Base-by-base conservation (phyloP, 1,140 invertebrate species). In the Phortica variegata region DNA sequence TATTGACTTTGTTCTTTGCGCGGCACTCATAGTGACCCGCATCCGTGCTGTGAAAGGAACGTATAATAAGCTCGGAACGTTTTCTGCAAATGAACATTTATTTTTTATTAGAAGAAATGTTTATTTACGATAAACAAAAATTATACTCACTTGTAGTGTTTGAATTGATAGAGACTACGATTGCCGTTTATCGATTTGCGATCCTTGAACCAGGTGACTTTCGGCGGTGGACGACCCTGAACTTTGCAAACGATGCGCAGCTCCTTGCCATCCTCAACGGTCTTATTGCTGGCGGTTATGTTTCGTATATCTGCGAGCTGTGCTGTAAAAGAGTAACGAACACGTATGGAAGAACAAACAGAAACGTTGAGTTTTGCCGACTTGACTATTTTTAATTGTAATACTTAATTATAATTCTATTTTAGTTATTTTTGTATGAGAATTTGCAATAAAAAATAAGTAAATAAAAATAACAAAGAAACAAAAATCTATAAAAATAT, bases 41-140 rank as follows among this genome's bases (percentile, higher is more conserved):
- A 79, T 89, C 87, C 73, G 85, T 55, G 51, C 79, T 79, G 61
- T 81, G 80, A 54, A 85, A 85, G 57, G 83, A 83, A 53, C 81
- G 82, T 78, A 89, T 87, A 60, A 87, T 84, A 76, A 89, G 80
- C 78, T 85, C 84, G 78, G 87, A 87, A 81, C 85, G 83, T 80
- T 85, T 84, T 78, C 87, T 89, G 77, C 43, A 79, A 79, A 59
- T 9, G 15, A 2, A 8, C 16, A 13, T n/a, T 15, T 2, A 19
- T 49, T 36, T 2, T 16, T 2, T 29, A n/a, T 20, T 38, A 13
- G 16, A 43, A 46, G 18, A 45, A 18, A 40, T 43, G 8, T 4
- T n/a, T 3, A 37, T 43, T 10, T 15, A 48, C 18, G 3, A 38
- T 34, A 21, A n/a, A n/a, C 4, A 43, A 4, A 2, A 1, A 33